Base-by-base conservation (phyloP, 2,797 vertebrate genomes). In the Eulemur rubriventer region DNA sequence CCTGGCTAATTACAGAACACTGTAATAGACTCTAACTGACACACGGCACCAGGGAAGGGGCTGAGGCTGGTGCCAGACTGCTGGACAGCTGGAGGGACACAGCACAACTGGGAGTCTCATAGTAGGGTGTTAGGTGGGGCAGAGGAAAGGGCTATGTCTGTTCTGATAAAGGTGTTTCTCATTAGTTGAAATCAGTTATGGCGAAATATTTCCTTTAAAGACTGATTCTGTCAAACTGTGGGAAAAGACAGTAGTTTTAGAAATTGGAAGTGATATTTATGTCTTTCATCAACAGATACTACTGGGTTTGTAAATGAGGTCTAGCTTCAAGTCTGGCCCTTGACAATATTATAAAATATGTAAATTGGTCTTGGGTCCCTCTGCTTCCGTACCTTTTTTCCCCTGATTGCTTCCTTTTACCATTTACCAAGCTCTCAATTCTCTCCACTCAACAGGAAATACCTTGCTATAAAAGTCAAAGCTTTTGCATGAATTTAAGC, bases 1-100 rank as follows among this genome's bases (percentile, higher is more conserved):
- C 67, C 72, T 78, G 85, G 78, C 82, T 96, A 89, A 96, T 96
- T 94, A 86, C 35, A 80, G 67, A 80, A 33, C 75, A 55, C 65
- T 28, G n/a, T 94, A 33, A 90, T 84, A 95, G 48, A 65, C 59
- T 67, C 28, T 16, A 84, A 72, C 43, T 35, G 72, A 38, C n/a
- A 24, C 28, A 6, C 89, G 50, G n/a, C 6, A 3, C 33, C 26
- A 4, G 0, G 4, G 69, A 89, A 76, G 11, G 48, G 28, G 33
- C 26, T 4, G 13, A 55, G 70, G 43, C 55, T 9, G 0, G 2
- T 12, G 28, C 57, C 22, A 41, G 35, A 41, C 2, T 2, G 6
- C 52, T 50, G 33, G 70, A 24, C 52, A 33, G 30, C 33, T 57
- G 30, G 6, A 75, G 57, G 52, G 69, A 65, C 3, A 26, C 1